These are phyloP conservation scores for Subanguina moxae DNA, from an alignment of 1,140 invertebrate genomes.

Conservation along the genomic window DNA sequence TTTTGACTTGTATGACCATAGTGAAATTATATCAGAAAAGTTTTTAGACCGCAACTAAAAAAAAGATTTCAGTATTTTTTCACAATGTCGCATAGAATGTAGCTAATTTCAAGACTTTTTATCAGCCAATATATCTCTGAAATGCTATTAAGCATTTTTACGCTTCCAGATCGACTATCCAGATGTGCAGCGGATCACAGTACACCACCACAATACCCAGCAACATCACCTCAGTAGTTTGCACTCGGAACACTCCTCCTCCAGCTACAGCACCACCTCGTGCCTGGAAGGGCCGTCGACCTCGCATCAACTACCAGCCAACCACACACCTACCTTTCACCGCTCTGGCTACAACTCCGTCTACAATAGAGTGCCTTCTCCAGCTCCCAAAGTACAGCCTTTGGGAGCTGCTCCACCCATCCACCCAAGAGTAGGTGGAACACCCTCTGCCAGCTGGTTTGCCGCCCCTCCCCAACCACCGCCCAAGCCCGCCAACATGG, in stretches of 20 bases:
- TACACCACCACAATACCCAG: constrained; percentile 36
- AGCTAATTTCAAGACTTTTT: no score
- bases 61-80: no score
- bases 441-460: background rate
- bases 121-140: no score
- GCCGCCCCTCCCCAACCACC: background rate
- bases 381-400: background rate
- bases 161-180: constrained; percentile 45
- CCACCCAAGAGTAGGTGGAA: background rate
- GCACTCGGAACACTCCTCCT: background rate
- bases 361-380: background rate
- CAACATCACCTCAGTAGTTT: constrained; percentile 1
- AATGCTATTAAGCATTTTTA: no score
- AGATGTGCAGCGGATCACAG: constrained; percentile 50
- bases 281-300: constrained; percentile 1
- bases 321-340: background rate
- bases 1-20: no score
- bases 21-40: no score
- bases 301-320: constrained; percentile 8
- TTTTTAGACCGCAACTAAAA: no score
- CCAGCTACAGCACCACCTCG: background rate
- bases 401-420: background rate
- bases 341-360: background rate
- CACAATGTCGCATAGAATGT: no score
- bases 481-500: background rate